Evolutionary conservation across 2,888 invertebrate genomes (phyloP).

Genomic region (Ceriagrion tenellum): DNA sequence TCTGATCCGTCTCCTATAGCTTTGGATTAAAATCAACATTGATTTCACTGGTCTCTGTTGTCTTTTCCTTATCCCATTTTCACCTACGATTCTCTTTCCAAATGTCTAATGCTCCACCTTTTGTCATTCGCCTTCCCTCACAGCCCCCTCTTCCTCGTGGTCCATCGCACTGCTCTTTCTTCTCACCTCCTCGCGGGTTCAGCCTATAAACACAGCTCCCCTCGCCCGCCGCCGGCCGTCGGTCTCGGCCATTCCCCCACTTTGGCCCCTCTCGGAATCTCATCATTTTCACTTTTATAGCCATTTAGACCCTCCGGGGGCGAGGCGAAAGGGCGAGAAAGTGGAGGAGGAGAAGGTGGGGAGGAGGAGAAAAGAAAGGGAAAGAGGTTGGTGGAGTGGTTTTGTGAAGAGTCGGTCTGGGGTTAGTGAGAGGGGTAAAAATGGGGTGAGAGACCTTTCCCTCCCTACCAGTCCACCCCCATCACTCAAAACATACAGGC

Average conservation of each 20-base stretch:
- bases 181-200: not conserved
- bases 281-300: constrained; percentile 59
- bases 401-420: too few species aligned
- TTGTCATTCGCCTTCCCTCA: not conserved
- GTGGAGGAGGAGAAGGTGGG: not conserved
- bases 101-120: not conserved
- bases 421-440: not conserved
- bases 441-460: not conserved
- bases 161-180: not conserved
- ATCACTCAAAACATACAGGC: not conserved
- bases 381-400: not conserved
- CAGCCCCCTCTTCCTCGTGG: not conserved
- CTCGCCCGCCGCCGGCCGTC: not conserved
- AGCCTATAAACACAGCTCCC: not conserved
- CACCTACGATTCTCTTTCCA: not conserved
- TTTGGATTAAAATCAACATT: too few species aligned
- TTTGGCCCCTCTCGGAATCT: not conserved
- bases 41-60: too few species aligned
- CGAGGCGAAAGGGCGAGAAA: not conserved
- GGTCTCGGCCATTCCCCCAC: not conserved
- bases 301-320: constrained; percentile 47
- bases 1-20: too few species aligned
- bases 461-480: not conserved
- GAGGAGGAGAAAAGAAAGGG: not conserved
- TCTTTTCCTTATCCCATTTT: not conserved